Evolutionary conservation across 1,140 invertebrate species (phyloP), one percentile per base, ranked within the genome.

Genomic region (Cotesia typhae): DNA sequence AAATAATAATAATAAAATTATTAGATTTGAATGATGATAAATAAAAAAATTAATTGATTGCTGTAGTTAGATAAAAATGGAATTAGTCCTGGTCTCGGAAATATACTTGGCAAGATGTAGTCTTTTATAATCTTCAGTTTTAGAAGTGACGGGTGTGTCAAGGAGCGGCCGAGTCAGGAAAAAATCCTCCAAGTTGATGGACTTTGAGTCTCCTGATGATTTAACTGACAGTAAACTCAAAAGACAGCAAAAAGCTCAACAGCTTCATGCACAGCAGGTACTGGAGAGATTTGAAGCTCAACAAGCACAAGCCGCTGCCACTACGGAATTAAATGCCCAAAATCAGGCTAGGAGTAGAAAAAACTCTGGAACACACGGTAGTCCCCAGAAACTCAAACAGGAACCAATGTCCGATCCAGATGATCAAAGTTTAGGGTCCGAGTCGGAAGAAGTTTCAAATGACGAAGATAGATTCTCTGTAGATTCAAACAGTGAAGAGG

Each of bases 131-230:
- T 72, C 85, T 85, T 69, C 77, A 92, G 92, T 94, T 88, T 87
- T 94, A 80, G 93, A 94, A 87, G 92, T 95, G 20, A 94, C 93
- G 61, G 94, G 94, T 37, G 91, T 96, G 28, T 96, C 95, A 4
- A 88, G 94, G 66, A 96, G 95, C 79, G 95, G 95, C 17, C 88
- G 95, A 59, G 94, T 98, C 0, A 88, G 95, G 53, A 98, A 98
- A 86, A 98, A 98, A 84, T 97, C 96, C 5, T 96, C 95, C 0
- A 98, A 98, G 84, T 87, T 98, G 9, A 93, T 96, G 83, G 96
- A 96, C 83, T 97, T 96, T 87, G 95, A 97, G 81, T 94, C 94
- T 0, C 93, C 93, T 0, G 95, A 97, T 83, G 94, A 96, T 77
- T 76, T 82, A 66, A 83, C 87, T 6, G 89, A 89, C 64, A 85